Evolutionary conservation across 2,797 vertebrate species (phyloP), one percentile per base, ranked within the genome.

Genomic region (Rallus crepitans): DNA sequence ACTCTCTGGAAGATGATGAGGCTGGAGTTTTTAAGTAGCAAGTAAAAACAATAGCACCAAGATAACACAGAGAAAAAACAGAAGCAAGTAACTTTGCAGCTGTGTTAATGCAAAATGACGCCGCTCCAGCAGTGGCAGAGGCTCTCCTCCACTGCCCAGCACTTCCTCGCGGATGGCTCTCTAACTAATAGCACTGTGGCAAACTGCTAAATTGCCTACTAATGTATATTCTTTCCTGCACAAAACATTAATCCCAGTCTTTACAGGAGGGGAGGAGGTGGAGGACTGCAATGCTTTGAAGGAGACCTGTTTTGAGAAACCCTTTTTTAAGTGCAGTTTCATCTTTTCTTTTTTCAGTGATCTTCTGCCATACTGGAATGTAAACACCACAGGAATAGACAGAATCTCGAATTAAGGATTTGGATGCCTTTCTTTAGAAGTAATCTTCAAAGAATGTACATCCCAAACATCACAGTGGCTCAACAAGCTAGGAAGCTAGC

Each of bases 401-500:
- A 95, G 98, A 98, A 98, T 98, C 94, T 97, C 81, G 81, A 98
- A 98, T 98, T 98, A 97, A 98, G 97, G 97, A 98, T 98, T 97
- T 97, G 97, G 97, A 97, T 95, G 97, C 96, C 96, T 97, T 93
- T 96, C 98, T 97, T 98, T 93, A 98, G 98, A 98, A 98, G 97
- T 98, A 98, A 98, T 98, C 97, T 98, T 98, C 98, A 98, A 98
- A 98, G 98, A 98, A 98, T 81, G 97, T 92, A 93, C 95, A 96
- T 96, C 98, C 96, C 96, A 97, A 97, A 98, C 98, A 98, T 97
- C 96, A 97, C 88, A 98, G 97, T 83, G 96, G 56, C 93, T 94
- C 97, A 94, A 97, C 96, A 91, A 97, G 97, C 96, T 93, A 78
- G 95, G 65, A 59, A 97, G 96, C 95, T 37, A 89, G 91, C 87